Conservation (phyloP, 1,140 invertebrate species). For the Chrysopa pallens region DNA sequence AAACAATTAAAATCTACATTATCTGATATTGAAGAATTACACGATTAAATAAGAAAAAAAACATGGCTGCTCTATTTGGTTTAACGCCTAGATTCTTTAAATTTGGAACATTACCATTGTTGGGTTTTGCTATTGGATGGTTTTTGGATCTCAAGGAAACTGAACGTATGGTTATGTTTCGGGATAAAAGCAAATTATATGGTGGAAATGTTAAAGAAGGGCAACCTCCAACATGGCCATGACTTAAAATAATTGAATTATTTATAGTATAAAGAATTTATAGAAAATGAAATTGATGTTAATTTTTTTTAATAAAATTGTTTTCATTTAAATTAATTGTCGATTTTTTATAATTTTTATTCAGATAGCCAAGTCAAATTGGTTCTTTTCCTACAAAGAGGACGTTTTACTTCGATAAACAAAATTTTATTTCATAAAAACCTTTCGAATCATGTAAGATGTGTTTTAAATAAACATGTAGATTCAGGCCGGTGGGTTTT, state of each 20-base stretch:
- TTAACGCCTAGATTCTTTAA: conserved; percentile 11
- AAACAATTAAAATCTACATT: neutral
- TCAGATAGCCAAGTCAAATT: no score
- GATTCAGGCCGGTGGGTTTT: no score
- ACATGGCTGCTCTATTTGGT: neutral
- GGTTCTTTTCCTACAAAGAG: no score
- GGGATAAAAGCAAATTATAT: conserved; percentile 60
- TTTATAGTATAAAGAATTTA: conserved; percentile 13
- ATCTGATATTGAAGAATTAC: no score
- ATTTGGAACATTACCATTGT: conserved; percentile 27
- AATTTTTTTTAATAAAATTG: conserved; percentile 5
- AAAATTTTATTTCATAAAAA: no score
- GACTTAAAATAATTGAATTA: conserved; percentile 9
- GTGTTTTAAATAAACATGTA: no score
- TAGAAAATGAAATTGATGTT: conserved; percentile 4
- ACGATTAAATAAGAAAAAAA: no score
- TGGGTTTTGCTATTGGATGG: conserved; percentile 35
- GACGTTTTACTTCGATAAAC: no score
- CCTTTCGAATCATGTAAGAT: no score
- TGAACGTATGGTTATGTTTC: conserved; percentile 43
- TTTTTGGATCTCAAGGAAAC: conserved; percentile 47
- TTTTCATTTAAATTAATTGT: conserved; percentile 3
- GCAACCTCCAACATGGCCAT: conserved; percentile 52
- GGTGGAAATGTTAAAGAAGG: conserved; percentile 41
- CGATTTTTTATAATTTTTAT: conserved; percentile 8